These are phyloP conservation scores for Oriolus oriolus DNA, from an alignment of 2,113 vertebrate genomes.

Conservation along the genomic window DNA sequence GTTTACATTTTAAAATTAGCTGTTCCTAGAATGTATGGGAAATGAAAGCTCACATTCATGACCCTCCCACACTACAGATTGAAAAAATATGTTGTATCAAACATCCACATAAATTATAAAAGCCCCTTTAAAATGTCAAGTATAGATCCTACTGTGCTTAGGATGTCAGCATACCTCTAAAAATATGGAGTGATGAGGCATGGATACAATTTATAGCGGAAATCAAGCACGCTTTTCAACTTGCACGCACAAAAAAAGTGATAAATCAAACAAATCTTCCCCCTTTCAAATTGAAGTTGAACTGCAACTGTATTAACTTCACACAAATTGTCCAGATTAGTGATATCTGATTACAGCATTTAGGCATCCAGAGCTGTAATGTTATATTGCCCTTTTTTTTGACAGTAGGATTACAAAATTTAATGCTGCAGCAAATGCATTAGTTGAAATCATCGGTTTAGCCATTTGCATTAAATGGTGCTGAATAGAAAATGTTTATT, in stretches of 20 bases:
- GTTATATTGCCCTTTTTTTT: not conserved
- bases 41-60: not conserved
- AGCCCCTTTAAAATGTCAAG: constrained; percentile 28
- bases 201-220: constrained; percentile 29
- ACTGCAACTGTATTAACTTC: not conserved
- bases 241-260: not conserved
- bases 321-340: not conserved
- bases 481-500: not conserved
- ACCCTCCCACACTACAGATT: constrained; percentile 16
- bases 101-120: constrained; percentile 50
- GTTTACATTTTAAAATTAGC: not conserved
- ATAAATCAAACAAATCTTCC: constrained; percentile 12
- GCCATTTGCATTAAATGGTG: not conserved
- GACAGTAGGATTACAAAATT: not conserved
- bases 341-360: not conserved
- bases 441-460: fast-evolving
- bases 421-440: not conserved
- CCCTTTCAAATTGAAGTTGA: not conserved
- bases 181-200: constrained; percentile 30
- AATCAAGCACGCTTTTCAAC: constrained; percentile 39
- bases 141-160: constrained; percentile 38
- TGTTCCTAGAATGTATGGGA: not conserved
- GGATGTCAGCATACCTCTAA: constrained; percentile 40
- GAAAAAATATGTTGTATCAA: constrained; percentile 45
- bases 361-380: not conserved